Percentiles rank a stretch among this genome's conserved stretches.
These are phyloP conservation scores for Subanguina moxae DNA, from an alignment of 1,140 invertebrate genomes.

Conservation along the genomic window DNA sequence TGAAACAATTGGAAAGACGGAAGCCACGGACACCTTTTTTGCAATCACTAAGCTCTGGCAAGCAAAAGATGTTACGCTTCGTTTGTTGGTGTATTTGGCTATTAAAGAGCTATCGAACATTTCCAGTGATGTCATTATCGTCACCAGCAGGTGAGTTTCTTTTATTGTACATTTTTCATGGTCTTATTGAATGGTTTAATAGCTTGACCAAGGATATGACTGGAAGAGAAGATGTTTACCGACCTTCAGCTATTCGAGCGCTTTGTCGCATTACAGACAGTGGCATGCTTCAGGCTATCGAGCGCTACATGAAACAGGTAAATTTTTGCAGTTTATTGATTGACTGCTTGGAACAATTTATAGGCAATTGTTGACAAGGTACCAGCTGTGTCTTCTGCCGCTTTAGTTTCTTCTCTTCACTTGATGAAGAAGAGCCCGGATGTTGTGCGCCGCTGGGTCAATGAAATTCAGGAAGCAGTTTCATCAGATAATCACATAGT, in stretches of 20 bases:
- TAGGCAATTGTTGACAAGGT: constrained; percentile 96
- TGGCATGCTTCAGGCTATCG: constrained; percentile 91
- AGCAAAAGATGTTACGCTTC: constrained; percentile 82
- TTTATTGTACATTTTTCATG: background rate
- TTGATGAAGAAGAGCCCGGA: constrained; percentile 77
- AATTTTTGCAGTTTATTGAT: background rate
- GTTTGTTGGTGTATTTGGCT: constrained; percentile 89
- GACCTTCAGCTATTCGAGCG: constrained; percentile 89
- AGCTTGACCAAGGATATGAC: constrained; percentile 99
- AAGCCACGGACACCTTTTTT: constrained; percentile 97
- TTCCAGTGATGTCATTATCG: constrained; percentile 98
- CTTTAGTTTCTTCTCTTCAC: constrained; percentile 80
- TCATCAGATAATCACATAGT: constrained; percentile 74
- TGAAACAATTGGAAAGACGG: constrained; percentile 80
- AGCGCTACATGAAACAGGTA: constrained; percentile 83
- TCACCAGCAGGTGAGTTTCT: constrained; percentile 68
- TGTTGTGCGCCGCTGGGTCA: constrained; percentile 92
- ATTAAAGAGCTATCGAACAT: constrained; percentile 91
- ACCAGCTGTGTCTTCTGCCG: constrained; percentile 87
- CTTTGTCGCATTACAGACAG: constrained; percentile 91
- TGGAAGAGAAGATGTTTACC: constrained; percentile 89
- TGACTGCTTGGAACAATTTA: too few relatives aligned
- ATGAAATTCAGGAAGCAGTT: constrained; percentile 92
- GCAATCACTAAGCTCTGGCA: constrained; percentile 99
- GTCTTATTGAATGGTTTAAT: too few relatives aligned